These are phyloP conservation scores for Hypanus sabinus DNA, from an alignment of 2,113 vertebrate species.

Conservation along the genomic window DNA sequence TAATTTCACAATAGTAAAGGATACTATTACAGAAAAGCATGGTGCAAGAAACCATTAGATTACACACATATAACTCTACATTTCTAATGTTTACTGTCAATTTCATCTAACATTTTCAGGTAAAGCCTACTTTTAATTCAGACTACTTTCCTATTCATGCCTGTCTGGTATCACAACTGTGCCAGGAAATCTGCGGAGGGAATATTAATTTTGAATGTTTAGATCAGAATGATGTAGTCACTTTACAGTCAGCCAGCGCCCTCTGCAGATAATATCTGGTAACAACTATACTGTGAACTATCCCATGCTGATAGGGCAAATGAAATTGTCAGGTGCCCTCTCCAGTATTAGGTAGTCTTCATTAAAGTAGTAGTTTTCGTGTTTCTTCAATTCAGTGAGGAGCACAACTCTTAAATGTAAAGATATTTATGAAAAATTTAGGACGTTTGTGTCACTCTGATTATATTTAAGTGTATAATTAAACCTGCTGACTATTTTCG, in stretches of 20 bases:
- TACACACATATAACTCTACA: neutral
- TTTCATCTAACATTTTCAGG: neutral
- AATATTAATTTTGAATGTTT: neutral
- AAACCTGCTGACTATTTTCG: neutral
- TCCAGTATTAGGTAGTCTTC: no score
- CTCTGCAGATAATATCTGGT: conserved; percentile 16
- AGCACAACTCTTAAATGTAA: neutral
- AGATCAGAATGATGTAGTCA: neutral
- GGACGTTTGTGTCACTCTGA: neutral
- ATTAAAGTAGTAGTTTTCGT: no score
- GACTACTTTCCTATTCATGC: no score
- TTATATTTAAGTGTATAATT: neutral
- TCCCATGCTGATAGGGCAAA: neutral
- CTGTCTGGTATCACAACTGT: neutral
- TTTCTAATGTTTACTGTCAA: neutral
- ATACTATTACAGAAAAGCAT: neutral
- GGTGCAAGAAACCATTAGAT: neutral
- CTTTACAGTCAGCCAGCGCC: conserved; percentile 18
- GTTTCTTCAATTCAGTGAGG: neutral
- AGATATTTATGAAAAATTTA: neutral
- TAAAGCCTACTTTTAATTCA: neutral
- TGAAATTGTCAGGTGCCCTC: neutral
- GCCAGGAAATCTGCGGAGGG: neutral
- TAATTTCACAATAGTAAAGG: neutral
- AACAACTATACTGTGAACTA: neutral